Evolutionary conservation across 2,888 invertebrate genomes (phyloP).

Genomic region (Anticlea derivata): DNA sequence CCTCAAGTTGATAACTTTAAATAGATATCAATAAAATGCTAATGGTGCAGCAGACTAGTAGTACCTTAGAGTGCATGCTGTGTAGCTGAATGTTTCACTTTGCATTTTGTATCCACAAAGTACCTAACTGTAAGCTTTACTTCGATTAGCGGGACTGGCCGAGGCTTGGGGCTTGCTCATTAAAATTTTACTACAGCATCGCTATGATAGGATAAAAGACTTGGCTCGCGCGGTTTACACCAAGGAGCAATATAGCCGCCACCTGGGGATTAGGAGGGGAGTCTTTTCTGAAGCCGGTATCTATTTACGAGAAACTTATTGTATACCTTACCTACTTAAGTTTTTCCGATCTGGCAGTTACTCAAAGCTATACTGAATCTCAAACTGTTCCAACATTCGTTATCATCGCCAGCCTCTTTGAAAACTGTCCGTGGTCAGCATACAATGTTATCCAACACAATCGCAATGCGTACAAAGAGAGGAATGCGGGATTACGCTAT

Average conservation of each 20-base stretch:
- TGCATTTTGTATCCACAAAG: conserved; percentile 54
- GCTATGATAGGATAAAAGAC: conserved; percentile 58
- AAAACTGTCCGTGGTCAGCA: conserved; percentile 6
- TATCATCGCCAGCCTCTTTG: conserved; percentile 2
- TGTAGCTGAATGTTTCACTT: conserved; percentile 39
- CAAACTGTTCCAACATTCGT: too few relatives aligned
- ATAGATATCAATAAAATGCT: conserved; percentile 34
- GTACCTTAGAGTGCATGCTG: conserved; percentile 23
- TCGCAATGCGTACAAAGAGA: conserved; percentile 26
- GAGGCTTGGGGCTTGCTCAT: conserved; percentile 56
- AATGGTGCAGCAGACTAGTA: conserved; percentile 20
- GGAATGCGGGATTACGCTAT: conserved; percentile 42
- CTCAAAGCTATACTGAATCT: too few relatives aligned
- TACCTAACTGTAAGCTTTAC: conserved; percentile 55
- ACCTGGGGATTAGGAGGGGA: conserved; percentile 31
- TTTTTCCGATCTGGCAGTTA: too few relatives aligned
- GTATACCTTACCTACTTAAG: not conserved
- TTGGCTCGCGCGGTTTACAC: conserved; percentile 40
- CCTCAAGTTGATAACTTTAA: conserved; percentile 18
- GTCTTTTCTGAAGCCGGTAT: not conserved
- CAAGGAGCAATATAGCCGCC: conserved; percentile 42
- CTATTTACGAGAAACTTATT: not conserved
- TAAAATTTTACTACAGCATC: conserved; percentile 67
- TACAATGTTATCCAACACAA: conserved; percentile 14
- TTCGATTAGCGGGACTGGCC: conserved; percentile 62